Evolutionary conservation across 2,113 vertebrate species (phyloP).

Genomic region (Oenanthe melanoleuca): DNA sequence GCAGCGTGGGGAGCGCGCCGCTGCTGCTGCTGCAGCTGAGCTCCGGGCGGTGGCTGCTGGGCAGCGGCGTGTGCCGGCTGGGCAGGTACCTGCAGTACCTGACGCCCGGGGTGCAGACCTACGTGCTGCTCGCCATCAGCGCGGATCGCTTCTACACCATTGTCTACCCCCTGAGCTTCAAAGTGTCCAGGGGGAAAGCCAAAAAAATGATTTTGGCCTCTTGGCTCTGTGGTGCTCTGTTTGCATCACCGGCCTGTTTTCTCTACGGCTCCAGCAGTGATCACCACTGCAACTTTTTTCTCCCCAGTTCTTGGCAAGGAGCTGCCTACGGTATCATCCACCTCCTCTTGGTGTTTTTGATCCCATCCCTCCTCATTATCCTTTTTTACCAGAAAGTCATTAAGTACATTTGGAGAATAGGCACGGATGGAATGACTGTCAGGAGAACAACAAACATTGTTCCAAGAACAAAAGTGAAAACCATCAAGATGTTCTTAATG

Average conservation of each 20-base stretch:
- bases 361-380: constrained; percentile 81
- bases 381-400: constrained; percentile 91
- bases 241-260: constrained; percentile 83
- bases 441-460: constrained; percentile 92
- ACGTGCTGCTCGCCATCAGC: constrained; percentile 89
- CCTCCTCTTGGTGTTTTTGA: constrained; percentile 81
- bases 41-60: no score
- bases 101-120: constrained; percentile 86
- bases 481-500: constrained; percentile 94
- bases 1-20: no score
- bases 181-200: constrained; percentile 92
- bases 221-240: constrained; percentile 81
- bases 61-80: no score
- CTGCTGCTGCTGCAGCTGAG: no score
- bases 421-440: constrained; percentile 84
- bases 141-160: constrained; percentile 93
- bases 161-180: constrained; percentile 92
- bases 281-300: constrained; percentile 86
- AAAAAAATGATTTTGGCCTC: constrained; percentile 92
- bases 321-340: constrained; percentile 76
- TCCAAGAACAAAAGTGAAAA: constrained; percentile 94
- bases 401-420: constrained; percentile 92
- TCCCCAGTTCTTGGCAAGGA: constrained; percentile 82
- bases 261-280: constrained; percentile 76
- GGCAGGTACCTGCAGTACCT: constrained; percentile 31